A percentile compares a stretch with the other conserved stretches of the same genome.
These are phyloP conservation scores for Hyaena hyaena DNA, from an alignment of 2,113 vertebrate genomes.

Conservation along the genomic window DNA sequence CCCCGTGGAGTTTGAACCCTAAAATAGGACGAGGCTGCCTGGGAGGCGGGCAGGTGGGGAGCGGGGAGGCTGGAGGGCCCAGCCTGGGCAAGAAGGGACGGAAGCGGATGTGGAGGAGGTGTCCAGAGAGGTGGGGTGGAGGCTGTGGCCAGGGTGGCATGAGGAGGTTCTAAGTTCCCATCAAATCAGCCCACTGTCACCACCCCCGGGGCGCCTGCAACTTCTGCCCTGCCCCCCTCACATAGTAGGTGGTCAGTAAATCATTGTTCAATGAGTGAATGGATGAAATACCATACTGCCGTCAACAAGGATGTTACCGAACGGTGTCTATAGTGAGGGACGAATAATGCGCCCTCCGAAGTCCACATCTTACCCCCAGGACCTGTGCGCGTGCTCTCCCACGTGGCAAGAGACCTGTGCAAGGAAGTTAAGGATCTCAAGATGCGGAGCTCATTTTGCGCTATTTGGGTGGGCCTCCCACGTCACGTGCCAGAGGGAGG, in stretches of 20 bases:
- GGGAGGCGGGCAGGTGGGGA: background rate
- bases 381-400: background rate
- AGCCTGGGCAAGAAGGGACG: no score
- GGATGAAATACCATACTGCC: background rate
- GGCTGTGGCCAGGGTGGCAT: background rate
- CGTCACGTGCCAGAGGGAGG: background rate
- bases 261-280: background rate
- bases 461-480: background rate
- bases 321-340: background rate
- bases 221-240: background rate
- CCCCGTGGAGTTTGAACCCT: background rate
- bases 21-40: rapidly evolving
- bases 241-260: background rate
- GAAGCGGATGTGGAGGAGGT: background rate
- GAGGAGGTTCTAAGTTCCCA: background rate
- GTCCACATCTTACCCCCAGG: background rate
- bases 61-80: no score
- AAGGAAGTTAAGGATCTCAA: background rate
- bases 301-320: background rate
- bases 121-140: background rate
- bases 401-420: background rate
- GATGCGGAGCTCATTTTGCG: background rate
- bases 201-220: background rate
- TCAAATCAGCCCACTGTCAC: background rate
- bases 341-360: background rate